phyloP scores from a whole-genome alignment of 2,888 invertebrate genomes.

The Hirtodrosophila histrioides region DNA sequence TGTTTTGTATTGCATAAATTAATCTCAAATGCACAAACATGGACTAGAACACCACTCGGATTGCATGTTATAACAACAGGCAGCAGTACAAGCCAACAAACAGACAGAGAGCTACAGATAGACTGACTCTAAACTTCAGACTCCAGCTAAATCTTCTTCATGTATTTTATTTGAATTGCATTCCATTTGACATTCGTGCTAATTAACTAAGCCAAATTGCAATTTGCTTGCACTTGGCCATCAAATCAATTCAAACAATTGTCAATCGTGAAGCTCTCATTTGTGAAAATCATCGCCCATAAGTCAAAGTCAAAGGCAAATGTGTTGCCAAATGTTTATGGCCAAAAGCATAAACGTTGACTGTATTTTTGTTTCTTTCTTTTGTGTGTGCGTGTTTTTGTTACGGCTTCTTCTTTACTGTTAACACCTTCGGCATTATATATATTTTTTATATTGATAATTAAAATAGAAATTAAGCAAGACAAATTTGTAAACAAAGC shows the following conservation, averaged over 20 bases:
- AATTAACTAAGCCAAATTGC: constrained; percentile 53
- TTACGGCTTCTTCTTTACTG: constrained; percentile 45
- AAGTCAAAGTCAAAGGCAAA: constrained; percentile 47
- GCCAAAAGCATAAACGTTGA: constrained; percentile 23
- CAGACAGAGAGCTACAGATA: constrained; percentile 3
- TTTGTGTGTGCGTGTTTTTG: background rate
- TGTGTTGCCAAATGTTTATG: constrained; percentile 56
- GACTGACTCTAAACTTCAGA: background rate
- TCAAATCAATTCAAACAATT: constrained; percentile 30
- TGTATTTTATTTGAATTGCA: constrained; percentile 33
- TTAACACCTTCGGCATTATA: constrained; percentile 49
- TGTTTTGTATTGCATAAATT: constrained; percentile 67
- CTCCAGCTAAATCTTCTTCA: constrained; percentile 18
- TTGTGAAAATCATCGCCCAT: constrained; percentile 46
- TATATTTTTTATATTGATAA: constrained; percentile 42
- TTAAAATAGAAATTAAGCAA: constrained; percentile 61
- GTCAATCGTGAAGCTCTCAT: constrained; percentile 21
- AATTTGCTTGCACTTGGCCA: constrained; percentile 54
- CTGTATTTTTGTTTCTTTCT: constrained; percentile 1
- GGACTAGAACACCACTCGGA: constrained; percentile 72
- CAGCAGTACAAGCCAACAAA: constrained; percentile 22
- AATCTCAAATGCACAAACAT: constrained; percentile 79
- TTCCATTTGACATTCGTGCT: constrained; percentile 44
- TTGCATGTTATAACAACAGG: constrained; percentile 56
- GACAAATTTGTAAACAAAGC: constrained; percentile 54